Evolutionary conservation across 2,113 vertebrate genomes (phyloP).

Genomic region (Rhodinocichla rosea): DNA sequence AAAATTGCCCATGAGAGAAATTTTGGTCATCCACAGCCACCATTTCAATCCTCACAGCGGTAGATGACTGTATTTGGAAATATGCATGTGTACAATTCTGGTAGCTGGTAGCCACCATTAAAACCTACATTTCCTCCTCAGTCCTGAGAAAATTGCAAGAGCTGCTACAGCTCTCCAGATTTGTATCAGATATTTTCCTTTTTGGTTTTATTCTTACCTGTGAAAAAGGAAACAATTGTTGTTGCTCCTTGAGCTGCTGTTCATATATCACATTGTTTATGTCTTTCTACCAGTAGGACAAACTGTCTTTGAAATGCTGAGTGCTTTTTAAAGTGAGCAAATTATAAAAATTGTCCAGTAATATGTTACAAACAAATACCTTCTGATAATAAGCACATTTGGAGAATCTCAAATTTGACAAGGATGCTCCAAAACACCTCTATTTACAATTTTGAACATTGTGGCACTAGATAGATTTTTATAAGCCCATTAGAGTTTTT

Average conservation of each 20-base stretch:
- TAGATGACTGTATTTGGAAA: background rate
- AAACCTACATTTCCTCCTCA: background rate
- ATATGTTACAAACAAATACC: background rate
- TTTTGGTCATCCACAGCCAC: background rate
- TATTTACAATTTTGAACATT: background rate
- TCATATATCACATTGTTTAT: background rate
- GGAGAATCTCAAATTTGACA: background rate
- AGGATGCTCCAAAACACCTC: background rate
- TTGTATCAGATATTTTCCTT: background rate
- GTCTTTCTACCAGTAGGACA: background rate
- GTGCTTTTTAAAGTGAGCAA: background rate
- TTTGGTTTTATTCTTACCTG: background rate
- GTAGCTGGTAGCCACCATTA: background rate
- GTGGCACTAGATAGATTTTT: background rate
- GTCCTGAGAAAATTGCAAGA: background rate
- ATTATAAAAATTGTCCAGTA: background rate
- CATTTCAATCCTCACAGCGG: background rate
- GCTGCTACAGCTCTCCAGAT: background rate
- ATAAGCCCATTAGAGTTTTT: background rate
- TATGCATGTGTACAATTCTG: fast-evolving
- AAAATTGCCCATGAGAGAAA: background rate
- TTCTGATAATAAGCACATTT: background rate
- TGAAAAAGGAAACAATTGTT: background rate
- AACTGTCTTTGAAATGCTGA: background rate
- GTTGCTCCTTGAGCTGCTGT: background rate